Evolutionary conservation across 23 tunicate genomes (phyloP).

Genomic region (Trididemnum clinides): DNA sequence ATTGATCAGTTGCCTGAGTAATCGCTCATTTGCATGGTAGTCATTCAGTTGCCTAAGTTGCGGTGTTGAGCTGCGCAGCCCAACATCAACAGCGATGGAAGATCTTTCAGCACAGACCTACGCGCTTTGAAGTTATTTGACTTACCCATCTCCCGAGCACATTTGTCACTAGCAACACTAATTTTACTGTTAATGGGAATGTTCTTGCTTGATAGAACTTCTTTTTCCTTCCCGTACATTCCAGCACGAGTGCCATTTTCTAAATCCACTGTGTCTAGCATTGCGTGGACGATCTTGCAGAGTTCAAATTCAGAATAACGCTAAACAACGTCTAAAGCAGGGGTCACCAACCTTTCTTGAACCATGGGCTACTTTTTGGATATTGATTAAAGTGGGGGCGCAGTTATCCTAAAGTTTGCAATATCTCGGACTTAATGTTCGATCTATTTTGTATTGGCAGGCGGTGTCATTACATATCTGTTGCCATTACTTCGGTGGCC

Average conservation of each 20-base stretch:
- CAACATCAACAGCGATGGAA: background rate
- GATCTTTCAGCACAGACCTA: background rate
- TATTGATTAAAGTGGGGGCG: too few species aligned
- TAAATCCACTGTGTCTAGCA: background rate
- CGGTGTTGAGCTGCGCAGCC: background rate
- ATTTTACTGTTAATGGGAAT: background rate
- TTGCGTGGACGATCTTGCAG: background rate
- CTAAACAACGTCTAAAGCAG: background rate
- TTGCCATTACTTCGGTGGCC: too few species aligned
- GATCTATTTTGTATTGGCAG: too few species aligned
- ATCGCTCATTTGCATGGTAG: too few species aligned
- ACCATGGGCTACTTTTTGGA: too few species aligned
- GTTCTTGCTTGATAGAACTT: background rate
- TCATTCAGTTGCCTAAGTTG: background rate
- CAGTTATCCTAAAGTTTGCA: too few species aligned
- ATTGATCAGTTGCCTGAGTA: too few species aligned
- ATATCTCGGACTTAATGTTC: too few species aligned
- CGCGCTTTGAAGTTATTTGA: background rate
- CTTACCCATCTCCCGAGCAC: background rate
- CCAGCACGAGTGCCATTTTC: background rate
- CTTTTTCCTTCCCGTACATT: background rate
- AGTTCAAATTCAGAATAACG: background rate
- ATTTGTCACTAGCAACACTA: background rate
- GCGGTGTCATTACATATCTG: too few species aligned
- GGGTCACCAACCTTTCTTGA: too few species aligned